Evolutionary conservation across 2,113 vertebrate genomes (phyloP).

Genomic region (Engystomops pustulosus): DNA sequence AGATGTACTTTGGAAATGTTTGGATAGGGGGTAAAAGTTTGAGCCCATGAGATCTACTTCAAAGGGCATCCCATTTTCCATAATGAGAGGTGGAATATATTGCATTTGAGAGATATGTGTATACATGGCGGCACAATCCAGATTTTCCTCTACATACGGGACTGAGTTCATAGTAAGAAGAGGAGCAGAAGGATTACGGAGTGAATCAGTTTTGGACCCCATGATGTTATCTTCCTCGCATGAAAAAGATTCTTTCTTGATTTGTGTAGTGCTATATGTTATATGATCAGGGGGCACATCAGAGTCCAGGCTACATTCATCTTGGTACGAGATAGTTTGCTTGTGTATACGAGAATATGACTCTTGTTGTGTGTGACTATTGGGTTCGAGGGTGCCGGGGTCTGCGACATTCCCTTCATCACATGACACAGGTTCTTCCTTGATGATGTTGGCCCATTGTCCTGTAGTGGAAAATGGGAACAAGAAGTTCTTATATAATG

Average conservation of each 20-base stretch:
- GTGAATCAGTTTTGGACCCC: background rate
- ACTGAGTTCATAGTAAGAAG: background rate
- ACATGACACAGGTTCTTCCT: background rate
- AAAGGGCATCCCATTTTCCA: too few relatives aligned
- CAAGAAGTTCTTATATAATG: too few relatives aligned
- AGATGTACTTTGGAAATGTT: background rate
- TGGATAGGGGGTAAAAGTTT: background rate
- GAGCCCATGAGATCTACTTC: too few relatives aligned
- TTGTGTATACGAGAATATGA: background rate
- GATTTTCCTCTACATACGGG: background rate
- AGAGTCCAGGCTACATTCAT: background rate
- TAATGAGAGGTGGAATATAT: background rate
- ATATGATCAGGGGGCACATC: background rate
- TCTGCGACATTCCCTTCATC: background rate
- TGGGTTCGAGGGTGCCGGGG: background rate
- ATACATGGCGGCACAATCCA: background rate
- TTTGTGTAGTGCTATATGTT: background rate
- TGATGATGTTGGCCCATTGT: too few relatives aligned
- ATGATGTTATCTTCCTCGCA: background rate
- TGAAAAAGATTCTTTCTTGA: background rate
- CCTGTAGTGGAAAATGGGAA: too few relatives aligned
- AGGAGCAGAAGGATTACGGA: background rate
- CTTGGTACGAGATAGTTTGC: background rate
- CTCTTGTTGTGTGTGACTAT: too few relatives aligned
- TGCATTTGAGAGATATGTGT: background rate